A percentile compares a stretch with the other conserved stretches of the same genome.
Conservation (phyloP, 2,113 vertebrate species). For the Hiodon tergisus region DNA sequence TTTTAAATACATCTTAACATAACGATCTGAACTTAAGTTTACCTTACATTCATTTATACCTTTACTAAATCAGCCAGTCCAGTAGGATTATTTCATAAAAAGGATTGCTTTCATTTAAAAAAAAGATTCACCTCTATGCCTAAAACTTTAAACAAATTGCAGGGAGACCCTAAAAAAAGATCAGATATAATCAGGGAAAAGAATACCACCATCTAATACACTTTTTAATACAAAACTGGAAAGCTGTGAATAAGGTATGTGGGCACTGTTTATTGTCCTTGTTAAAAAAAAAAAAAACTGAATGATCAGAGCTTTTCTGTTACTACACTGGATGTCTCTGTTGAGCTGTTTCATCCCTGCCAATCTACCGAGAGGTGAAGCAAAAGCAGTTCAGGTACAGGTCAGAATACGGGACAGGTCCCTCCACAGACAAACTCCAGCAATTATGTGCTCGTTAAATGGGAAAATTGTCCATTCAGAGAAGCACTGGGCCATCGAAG, state of each 20-base stretch:
- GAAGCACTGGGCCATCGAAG: not conserved
- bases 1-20: no score
- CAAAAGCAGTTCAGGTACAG: conserved; percentile 6
- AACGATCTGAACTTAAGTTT: no score
- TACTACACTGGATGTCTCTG: not conserved
- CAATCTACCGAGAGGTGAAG: conserved; percentile 8
- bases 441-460: conserved; percentile 31
- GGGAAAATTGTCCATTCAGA: conserved; percentile 22
- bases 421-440: conserved; percentile 16
- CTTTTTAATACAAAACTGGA: no score
- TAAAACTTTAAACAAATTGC: no score
- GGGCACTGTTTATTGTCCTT: not conserved
- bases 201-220: no score
- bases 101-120: no score
- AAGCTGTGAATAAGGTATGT: not conserved
- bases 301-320: not conserved
- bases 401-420: not conserved
- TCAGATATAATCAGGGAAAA: no score
- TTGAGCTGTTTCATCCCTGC: conserved; percentile 11
- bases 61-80: no score
- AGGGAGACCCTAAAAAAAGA: no score
- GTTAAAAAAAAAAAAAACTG: not conserved
- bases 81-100: no score
- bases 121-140: no score
- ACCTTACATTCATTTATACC: no score